Evolutionary conservation across 2,888 invertebrate species (phyloP), one percentile per base, ranked within the genome.

Genomic region (Chaitophorus viminalis): DNA sequence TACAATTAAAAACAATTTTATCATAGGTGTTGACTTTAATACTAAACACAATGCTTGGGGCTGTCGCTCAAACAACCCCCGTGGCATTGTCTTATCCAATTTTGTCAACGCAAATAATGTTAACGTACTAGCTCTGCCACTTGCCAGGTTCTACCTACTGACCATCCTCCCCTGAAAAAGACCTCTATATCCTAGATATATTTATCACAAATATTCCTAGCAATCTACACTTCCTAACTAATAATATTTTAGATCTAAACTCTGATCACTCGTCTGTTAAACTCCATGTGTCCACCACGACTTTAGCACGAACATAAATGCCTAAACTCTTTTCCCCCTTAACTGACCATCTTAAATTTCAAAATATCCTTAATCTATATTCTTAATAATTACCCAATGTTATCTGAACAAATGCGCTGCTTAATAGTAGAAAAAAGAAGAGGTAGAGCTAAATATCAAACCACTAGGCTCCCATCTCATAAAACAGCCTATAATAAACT

Each of bases 231-330:
- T 60, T 18, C 18, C 9, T 3, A 1, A 5, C 1, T 74, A 74
- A 39, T 74, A 39, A 6, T 29, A 36, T 25, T 25, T 60, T 60
- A 60, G 60, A 60, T 25, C 17, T 46, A 75, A 75, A 75, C 6
- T 77, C 77, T 0, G 77, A 77, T 54, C 77, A 77, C 8, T 77
- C 77, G 18, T 77, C 77, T 54, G 54, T 31, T 25, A 21, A 52
- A 29, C 77, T 54, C 9, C 52, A 21, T 54, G 54, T 77, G 9
- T 77, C 77, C 8, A 52, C 77, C 1, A 77, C 77, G 9, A 52
- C 77, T 52, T 4, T 77, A 54, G 31, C 8, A 31, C 77, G 31
- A 21, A 77, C 54, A 8, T 21, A 77, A 54, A 0, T 52, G 31
- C 77, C 54, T 54, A 77, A 17, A 77, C 52, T 77, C 52, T n/a